phyloP scores from a whole-genome alignment of 2,888 invertebrate species.

The Blastobasis adustella region DNA sequence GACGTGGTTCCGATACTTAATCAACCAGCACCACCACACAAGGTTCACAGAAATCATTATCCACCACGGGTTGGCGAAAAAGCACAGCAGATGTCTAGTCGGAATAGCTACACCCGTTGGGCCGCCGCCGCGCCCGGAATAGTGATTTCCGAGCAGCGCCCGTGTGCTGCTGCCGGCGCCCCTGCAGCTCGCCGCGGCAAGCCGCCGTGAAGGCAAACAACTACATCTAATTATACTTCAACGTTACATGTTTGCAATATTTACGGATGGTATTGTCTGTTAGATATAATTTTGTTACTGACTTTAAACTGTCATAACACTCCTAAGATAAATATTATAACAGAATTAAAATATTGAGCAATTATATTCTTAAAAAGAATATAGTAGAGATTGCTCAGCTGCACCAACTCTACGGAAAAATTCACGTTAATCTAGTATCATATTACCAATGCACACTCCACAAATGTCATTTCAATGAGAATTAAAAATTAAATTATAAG shows the following conservation, averaged over 20 bases:
- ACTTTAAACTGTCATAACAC: slow-evolving; percentile 56
- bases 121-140: slow-evolving; percentile 14
- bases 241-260: slow-evolving; percentile 54
- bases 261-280: slow-evolving; percentile 74
- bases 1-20: slow-evolving; percentile 38
- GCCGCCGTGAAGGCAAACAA: slow-evolving; percentile 60
- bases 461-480: slow-evolving; percentile 65
- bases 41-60: slow-evolving; percentile 47
- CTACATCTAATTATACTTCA: slow-evolving; percentile 69
- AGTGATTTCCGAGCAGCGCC: slow-evolving; percentile 41
- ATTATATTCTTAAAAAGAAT: slow-evolving; percentile 67
- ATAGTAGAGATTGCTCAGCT: slow-evolving; percentile 73
- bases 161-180: slow-evolving; percentile 47
- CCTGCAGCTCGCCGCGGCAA: slow-evolving; percentile 54
- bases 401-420: slow-evolving; percentile 70
- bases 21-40: slow-evolving; percentile 59
- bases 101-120: slow-evolving; percentile 5
- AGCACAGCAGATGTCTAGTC: slow-evolving; percentile 29
- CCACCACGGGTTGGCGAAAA: slow-evolving; percentile 1
- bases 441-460: slow-evolving; percentile 70
- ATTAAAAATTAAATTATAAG: slow-evolving; percentile 48
- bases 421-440: slow-evolving; percentile 61
- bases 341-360: slow-evolving; percentile 73
- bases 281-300: slow-evolving; percentile 63
- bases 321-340: slow-evolving; percentile 66